Conservation (phyloP, 2,797 vertebrate genomes). For the Columba guinea region DNA sequence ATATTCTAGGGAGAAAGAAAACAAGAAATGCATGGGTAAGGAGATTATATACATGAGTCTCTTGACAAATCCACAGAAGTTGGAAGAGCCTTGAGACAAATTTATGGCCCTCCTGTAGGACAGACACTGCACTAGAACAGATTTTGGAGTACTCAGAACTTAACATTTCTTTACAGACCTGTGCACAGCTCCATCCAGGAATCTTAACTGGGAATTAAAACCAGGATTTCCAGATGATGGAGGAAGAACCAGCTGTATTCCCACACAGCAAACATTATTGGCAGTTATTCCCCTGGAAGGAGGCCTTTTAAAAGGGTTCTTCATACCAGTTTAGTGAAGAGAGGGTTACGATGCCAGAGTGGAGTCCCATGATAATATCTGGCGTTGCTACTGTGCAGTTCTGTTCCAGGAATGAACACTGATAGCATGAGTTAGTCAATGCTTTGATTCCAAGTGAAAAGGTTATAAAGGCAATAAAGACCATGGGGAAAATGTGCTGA, state of each 20-base stretch:
- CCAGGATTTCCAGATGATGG: background rate
- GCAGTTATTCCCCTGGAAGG: background rate
- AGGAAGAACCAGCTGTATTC: background rate
- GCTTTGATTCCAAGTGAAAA: slow-evolving; percentile 2
- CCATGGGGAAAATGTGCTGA: background rate
- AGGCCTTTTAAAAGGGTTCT: background rate
- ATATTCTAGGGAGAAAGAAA: background rate
- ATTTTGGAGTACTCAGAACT: background rate
- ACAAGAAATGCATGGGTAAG: background rate
- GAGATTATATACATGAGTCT: background rate
- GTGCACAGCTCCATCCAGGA: background rate
- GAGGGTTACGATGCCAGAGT: background rate
- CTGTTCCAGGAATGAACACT: background rate
- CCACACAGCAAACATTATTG: background rate
- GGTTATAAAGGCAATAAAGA: slow-evolving; percentile 1
- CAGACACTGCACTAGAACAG: background rate
- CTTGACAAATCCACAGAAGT: background rate
- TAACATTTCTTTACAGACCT: background rate
- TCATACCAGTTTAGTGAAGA: background rate
- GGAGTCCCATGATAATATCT: background rate
- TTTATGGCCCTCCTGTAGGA: background rate
- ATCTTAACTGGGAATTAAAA: background rate
- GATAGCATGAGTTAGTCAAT: background rate
- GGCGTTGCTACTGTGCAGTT: background rate
- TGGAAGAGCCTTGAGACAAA: background rate